Conservation (phyloP, 2,888 invertebrate species). For the Hypomecis punctinalis region DNA sequence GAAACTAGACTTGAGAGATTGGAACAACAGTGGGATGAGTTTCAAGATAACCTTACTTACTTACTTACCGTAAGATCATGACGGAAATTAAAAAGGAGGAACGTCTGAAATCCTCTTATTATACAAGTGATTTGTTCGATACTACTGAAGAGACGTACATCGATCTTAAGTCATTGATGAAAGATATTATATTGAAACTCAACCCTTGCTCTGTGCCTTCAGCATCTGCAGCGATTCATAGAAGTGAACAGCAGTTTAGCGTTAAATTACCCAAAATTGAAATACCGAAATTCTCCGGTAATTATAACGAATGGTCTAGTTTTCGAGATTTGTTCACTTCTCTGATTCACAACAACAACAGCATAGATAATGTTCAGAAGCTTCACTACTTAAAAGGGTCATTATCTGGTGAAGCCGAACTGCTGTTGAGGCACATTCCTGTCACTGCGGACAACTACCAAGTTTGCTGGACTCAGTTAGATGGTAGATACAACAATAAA, state of each 20-base stretch:
- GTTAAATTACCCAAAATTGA: conserved; percentile 4
- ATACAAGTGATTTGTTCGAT: background rate
- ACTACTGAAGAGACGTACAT: background rate
- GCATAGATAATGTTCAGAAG: conserved; percentile 1
- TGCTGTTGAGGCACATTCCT: too few species aligned
- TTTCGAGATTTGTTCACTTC: conserved; percentile 3
- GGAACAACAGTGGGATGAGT: background rate
- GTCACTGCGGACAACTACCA: too few species aligned
- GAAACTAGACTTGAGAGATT: background rate
- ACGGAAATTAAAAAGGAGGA: background rate
- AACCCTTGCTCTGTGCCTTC: background rate
- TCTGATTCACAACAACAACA: background rate
- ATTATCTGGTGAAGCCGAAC: too few species aligned
- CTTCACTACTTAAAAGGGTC: background rate
- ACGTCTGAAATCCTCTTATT: background rate
- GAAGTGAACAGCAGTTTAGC: background rate
- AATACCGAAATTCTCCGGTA: conserved; percentile 1
- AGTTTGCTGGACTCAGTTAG: background rate
- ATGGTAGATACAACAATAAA: background rate
- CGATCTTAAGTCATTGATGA: background rate
- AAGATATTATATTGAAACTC: background rate
- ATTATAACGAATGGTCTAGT: background rate
- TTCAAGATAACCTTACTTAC: background rate
- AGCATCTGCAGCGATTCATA: background rate
- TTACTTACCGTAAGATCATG: background rate